Conservation (phyloP, 1,140 invertebrate species). For the Ooceraea biroi region DNA sequence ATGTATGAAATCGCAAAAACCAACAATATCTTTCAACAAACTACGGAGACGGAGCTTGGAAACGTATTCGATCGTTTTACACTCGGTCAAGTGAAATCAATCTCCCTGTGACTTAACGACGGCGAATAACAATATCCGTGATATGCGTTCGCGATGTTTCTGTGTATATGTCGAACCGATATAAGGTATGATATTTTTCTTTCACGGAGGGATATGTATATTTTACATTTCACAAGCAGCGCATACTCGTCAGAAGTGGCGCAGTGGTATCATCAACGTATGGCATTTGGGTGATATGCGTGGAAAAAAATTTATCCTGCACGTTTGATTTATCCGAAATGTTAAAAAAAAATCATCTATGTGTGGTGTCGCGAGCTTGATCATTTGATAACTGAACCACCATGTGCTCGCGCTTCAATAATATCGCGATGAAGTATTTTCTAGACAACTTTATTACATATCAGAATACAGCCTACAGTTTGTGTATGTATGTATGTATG, state of each 20-base stretch:
- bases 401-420: constrained; percentile 36
- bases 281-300: constrained; percentile 52
- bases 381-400: constrained; percentile 43
- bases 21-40: constrained; percentile 55
- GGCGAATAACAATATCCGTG: constrained; percentile 49
- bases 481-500: constrained; percentile 35
- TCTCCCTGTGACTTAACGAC: constrained; percentile 27
- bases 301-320: constrained; percentile 29
- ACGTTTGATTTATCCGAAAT: constrained; percentile 44
- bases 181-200: constrained; percentile 55
- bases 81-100: constrained; percentile 41
- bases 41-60: constrained; percentile 47
- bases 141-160: constrained; percentile 22
- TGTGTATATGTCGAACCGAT: constrained; percentile 21
- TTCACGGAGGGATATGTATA: constrained; percentile 42
- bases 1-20: constrained; percentile 62
- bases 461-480: constrained; percentile 85
- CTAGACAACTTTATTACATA: constrained; percentile 85
- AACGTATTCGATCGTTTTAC: constrained; percentile 53
- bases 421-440: constrained; percentile 76
- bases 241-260: constrained; percentile 40
- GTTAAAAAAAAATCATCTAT: constrained; percentile 37
- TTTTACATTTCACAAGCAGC: constrained; percentile 47
- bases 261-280: constrained; percentile 46
- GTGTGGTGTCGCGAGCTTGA: background rate